Evolutionary conservation across 1,140 invertebrate genomes (phyloP), one percentile per base, ranked within the genome.

Genomic region (Drosophila nasuta): DNA sequence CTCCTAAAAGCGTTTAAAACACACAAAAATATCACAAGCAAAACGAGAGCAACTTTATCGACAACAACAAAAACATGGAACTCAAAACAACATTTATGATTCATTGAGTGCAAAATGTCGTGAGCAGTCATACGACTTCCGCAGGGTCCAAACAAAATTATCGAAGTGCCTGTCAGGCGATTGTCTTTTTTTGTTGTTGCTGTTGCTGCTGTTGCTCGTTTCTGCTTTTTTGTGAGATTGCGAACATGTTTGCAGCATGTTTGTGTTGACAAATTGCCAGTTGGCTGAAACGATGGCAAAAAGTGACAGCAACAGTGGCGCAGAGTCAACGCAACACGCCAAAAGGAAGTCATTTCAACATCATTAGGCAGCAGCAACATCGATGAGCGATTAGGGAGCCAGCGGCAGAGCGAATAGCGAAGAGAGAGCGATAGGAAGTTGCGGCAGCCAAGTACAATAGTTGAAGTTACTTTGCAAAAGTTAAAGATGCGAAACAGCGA

Each of bases 101-200:
- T 81, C 81, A 83, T 85, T 85, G 81, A 86, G 81, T 85, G 81
- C 81, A 85, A 85, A 83, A 77, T 85, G 77, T 80, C 74, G 65
- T 64, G 57, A 45, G 67, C 72, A 73, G 68, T 66, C 66, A 68
- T 87, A 65, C 70, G 63, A 86, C 82, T 85, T 85, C 78, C 82
- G 82, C 33, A 74, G 63, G 48, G 46, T 28, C 48, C 48, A 67
- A 51, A 41, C 51, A 72, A 72, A 64, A 57, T 63, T 70, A 70
- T 63, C 49, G 28, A 75, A 68, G 65, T 69, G 74, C 49, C 73
- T 62, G 75, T 77, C 66, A 49, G 65, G 62, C 80, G 46, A 58
- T 58, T 77, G 68, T 69, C 65, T 52, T 38, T 48, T 41, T 0
- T 46, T 59, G 20, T 51, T 28, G 11, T 28, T 58, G 30, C 58